Conservation (phyloP, 2,888 invertebrate genomes). For the Nomada ferruginata region DNA sequence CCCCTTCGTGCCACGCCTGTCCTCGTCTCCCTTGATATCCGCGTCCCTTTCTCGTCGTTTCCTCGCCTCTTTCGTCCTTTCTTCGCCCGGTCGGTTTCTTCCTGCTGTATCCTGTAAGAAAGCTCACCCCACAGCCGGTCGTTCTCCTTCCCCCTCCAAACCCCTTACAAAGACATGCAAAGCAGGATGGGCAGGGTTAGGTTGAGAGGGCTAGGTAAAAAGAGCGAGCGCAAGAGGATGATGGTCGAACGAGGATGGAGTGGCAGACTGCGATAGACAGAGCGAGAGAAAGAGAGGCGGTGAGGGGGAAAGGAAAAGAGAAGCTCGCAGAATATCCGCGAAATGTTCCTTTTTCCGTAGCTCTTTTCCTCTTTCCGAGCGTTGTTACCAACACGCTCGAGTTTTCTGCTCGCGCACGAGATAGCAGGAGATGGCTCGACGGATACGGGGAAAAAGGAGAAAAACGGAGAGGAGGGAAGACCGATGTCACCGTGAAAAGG, state of each 20-base stretch:
- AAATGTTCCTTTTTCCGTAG: slow-evolving; percentile 69
- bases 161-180: slow-evolving; percentile 71
- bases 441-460: slow-evolving; percentile 50
- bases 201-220: slow-evolving; percentile 30
- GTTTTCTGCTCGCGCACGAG: slow-evolving; percentile 57
- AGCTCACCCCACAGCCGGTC: slow-evolving; percentile 54
- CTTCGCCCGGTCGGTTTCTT: slow-evolving; percentile 49
- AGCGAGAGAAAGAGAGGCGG: slow-evolving; percentile 12
- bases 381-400: slow-evolving; percentile 70
- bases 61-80: slow-evolving; percentile 37
- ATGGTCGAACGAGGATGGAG: slow-evolving; percentile 1
- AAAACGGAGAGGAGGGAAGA: slow-evolving; percentile 40
- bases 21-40: slow-evolving; percentile 22
- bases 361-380: slow-evolving; percentile 64
- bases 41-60: slow-evolving; percentile 42
- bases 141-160: slow-evolving; percentile 19
- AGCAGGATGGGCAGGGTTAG: slow-evolving; percentile 60
- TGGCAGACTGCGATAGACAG: slow-evolving; percentile 1
- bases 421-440: slow-evolving; percentile 59
- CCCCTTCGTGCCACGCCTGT: slow-evolving; percentile 41
- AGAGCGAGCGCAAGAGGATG: background rate
- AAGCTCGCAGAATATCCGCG: slow-evolving; percentile 40
- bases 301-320: background rate
- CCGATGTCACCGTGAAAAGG: slow-evolving; percentile 58
- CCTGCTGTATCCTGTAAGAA: slow-evolving; percentile 65